Percentiles rank a stretch among this genome's conserved stretches.
These are phyloP conservation scores for Rallus crepitans DNA, from an alignment of 2,797 vertebrate genomes.

Conservation along the genomic window DNA sequence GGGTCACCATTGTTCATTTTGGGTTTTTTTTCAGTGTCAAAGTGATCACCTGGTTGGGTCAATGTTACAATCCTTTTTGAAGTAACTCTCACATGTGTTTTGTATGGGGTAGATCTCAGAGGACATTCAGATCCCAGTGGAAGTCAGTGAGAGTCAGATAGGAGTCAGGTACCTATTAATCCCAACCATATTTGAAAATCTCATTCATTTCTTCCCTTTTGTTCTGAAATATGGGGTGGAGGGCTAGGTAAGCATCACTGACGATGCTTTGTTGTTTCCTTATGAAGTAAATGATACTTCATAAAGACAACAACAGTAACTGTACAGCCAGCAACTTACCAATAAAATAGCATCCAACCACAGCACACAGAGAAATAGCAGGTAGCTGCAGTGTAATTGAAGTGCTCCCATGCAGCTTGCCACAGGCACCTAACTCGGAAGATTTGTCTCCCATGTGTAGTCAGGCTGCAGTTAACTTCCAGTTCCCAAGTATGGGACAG, in stretches of 20 bases:
- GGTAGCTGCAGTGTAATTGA: not conserved
- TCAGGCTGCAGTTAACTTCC: not conserved
- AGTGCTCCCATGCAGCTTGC: not conserved
- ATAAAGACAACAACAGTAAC: not conserved
- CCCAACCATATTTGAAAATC: not conserved
- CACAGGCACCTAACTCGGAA: not conserved
- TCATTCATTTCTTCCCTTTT: not conserved
- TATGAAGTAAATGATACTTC: not conserved
- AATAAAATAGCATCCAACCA: not conserved
- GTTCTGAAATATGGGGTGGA: not conserved
- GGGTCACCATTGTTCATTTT: not conserved
- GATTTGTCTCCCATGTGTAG: not conserved
- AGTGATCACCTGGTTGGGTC: not conserved
- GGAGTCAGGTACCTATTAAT: not conserved
- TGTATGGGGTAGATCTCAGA: not conserved
- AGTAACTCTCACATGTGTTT: not conserved
- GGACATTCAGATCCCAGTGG: not conserved
- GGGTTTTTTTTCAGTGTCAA: not conserved
- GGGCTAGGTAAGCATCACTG: not conserved
- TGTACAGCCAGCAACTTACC: not conserved
- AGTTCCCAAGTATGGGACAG: conserved; percentile 13
- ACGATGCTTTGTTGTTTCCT: not conserved
- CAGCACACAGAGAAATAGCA: not conserved
- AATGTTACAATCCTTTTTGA: not conserved
- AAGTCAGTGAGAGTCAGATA: not conserved